A percentile compares a stretch with the other conserved stretches of the same genome.
Conservation (phyloP, 2,113 vertebrate genomes). For the Leptobrachium leishanense region DNA sequence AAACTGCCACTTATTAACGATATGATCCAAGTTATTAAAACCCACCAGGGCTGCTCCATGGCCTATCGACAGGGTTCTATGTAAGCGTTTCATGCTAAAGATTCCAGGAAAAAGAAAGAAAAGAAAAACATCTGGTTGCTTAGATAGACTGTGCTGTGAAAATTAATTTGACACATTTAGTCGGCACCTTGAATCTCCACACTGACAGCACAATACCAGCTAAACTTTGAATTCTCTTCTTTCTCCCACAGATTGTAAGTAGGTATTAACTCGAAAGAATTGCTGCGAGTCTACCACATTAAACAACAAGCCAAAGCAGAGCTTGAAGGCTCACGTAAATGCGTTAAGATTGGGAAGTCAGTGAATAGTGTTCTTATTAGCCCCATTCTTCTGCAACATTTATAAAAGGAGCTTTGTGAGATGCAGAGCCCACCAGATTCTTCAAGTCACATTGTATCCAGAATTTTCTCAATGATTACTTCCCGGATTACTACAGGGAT, state of each 20-base stretch:
- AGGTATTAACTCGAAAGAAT: slow-evolving; percentile 40
- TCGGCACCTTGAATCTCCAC: slow-evolving; percentile 2
- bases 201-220: slow-evolving; percentile 24
- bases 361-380: slow-evolving; percentile 24
- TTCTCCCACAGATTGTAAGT: slow-evolving; percentile 35
- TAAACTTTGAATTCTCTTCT: slow-evolving; percentile 41
- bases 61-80: slow-evolving; percentile 27
- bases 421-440: not conserved
- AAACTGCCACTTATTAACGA: slow-evolving; percentile 35
- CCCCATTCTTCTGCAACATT: slow-evolving; percentile 5
- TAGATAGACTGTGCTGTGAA: slow-evolving; percentile 42
- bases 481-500: slow-evolving; percentile 4
- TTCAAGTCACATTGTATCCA: slow-evolving; percentile 9
- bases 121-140: slow-evolving; percentile 29
- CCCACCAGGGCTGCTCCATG: slow-evolving; percentile 34
- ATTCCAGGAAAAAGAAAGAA: slow-evolving; percentile 19
- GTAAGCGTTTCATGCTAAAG: slow-evolving; percentile 17
- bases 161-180: slow-evolving; percentile 42
- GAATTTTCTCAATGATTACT: slow-evolving; percentile 1
- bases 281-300: slow-evolving; percentile 5
- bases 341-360: slow-evolving; percentile 12
- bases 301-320: slow-evolving; percentile 17
- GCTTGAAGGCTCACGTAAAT: not conserved
- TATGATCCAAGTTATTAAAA: slow-evolving; percentile 45
- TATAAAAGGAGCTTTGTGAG: slow-evolving; percentile 19